Conservation (phyloP, 2,113 vertebrate genomes). For the Redunca redunca region DNA sequence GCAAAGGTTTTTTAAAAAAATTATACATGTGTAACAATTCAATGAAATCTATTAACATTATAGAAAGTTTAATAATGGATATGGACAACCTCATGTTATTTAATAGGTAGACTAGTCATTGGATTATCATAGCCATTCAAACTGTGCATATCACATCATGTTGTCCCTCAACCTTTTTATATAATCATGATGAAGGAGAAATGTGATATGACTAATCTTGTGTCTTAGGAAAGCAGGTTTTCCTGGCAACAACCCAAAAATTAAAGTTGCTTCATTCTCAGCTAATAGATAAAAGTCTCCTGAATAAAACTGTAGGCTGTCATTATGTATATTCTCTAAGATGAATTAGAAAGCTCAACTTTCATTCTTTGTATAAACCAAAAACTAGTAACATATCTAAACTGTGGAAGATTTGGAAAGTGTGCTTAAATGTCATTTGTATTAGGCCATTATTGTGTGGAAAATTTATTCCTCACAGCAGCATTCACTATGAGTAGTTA, state of each 20-base stretch:
- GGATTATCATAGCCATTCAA: not conserved
- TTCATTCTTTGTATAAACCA: not conserved
- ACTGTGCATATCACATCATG: not conserved
- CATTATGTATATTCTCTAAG: not conserved
- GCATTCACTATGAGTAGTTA: not conserved
- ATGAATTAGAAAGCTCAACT: not conserved
- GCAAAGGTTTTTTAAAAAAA: not conserved
- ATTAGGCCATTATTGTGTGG: not conserved
- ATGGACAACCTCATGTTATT: not conserved
- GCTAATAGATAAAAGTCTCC: not conserved
- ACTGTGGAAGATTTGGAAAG: not conserved
- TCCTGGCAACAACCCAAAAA: not conserved
- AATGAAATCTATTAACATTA: not conserved
- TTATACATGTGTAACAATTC: not conserved
- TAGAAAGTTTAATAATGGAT: not conserved
- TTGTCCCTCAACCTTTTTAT: not conserved
- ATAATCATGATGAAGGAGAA: not conserved
- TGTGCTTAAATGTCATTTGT: not conserved
- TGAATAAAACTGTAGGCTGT: not conserved
- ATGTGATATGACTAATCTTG: not conserved
- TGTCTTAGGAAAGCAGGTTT: not conserved
- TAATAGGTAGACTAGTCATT: not conserved
- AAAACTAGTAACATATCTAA: not conserved
- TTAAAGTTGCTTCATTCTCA: not conserved
- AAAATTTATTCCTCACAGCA: not conserved